These are phyloP conservation scores for Riparia riparia DNA, from an alignment of 2,113 vertebrate genomes.

Conservation along the genomic window DNA sequence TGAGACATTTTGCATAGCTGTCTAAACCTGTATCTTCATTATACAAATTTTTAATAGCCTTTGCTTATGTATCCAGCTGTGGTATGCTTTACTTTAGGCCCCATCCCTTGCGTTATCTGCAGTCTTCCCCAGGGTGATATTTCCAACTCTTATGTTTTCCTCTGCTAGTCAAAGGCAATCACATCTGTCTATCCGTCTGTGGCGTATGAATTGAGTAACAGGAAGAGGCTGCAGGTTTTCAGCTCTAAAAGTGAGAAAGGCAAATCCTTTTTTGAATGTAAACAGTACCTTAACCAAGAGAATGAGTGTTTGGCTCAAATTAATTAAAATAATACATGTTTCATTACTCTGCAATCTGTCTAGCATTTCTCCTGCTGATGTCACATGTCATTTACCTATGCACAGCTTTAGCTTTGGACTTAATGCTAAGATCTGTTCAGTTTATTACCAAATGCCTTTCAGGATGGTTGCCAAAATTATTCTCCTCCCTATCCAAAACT, in stretches of 20 bases:
- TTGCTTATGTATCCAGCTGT: neutral
- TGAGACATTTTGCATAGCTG: neutral
- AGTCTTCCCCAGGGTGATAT: neutral
- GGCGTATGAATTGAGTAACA: neutral
- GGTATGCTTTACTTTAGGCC: neutral
- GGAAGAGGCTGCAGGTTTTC: neutral
- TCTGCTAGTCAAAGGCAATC: neutral
- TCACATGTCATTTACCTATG: neutral
- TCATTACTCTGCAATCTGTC: neutral
- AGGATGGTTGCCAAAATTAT: conserved; percentile 14
- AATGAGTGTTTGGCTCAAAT: neutral
- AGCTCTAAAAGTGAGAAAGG: neutral
- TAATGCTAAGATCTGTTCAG: neutral
- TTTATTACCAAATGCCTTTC: neutral
- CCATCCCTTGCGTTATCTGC: neutral
- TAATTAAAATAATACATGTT: neutral
- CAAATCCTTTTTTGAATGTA: neutral
- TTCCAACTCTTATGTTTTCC: neutral
- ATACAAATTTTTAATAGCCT: neutral
- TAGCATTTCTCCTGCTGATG: neutral
- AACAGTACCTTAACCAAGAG: neutral
- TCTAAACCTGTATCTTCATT: neutral
- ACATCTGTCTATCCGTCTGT: neutral
- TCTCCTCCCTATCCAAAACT: neutral
- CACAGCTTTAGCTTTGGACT: neutral